Evolutionary conservation across 1,140 invertebrate species (phyloP).

Genomic region (Trichomalopsis sarcophagae): DNA sequence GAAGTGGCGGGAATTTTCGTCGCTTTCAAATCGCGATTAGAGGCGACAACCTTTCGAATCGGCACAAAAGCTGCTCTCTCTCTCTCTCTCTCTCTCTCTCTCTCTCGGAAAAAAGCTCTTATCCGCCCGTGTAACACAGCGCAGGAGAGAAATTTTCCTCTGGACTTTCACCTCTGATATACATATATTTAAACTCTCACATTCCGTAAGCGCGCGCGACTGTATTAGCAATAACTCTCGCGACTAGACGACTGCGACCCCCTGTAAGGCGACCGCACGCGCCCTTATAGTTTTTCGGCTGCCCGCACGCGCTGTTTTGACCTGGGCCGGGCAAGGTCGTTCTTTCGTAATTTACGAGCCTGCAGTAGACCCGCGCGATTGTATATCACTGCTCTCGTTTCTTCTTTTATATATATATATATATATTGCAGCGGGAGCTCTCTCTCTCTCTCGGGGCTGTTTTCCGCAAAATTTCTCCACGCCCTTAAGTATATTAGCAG

Average conservation of each 20-base stretch:
- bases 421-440: no score
- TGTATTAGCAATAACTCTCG: no score
- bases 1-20: background rate
- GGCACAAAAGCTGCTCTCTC: background rate
- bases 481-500: no score
- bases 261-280: background rate
- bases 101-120: background rate
- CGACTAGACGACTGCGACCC: no score
- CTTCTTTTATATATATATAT: no score
- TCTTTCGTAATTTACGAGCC: background rate
- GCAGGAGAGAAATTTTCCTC: background rate
- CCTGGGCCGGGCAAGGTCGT: background rate
- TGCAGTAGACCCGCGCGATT: background rate
- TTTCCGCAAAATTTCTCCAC: background rate
- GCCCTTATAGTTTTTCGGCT: background rate
- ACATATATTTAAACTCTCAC: background rate
- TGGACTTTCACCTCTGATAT: background rate
- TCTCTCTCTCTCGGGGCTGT: no score
- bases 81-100: no score
- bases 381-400: background rate
- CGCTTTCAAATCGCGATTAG: background rate
- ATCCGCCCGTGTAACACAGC: background rate
- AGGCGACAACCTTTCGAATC: background rate
- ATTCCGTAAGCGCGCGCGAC: background rate
- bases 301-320: background rate